Percentiles rank a stretch among this genome's conserved stretches.
These are phyloP conservation scores for Caenorhabditis sulstoni DNA, from an alignment of 2,888 invertebrate species.

Conservation along the genomic window DNA sequence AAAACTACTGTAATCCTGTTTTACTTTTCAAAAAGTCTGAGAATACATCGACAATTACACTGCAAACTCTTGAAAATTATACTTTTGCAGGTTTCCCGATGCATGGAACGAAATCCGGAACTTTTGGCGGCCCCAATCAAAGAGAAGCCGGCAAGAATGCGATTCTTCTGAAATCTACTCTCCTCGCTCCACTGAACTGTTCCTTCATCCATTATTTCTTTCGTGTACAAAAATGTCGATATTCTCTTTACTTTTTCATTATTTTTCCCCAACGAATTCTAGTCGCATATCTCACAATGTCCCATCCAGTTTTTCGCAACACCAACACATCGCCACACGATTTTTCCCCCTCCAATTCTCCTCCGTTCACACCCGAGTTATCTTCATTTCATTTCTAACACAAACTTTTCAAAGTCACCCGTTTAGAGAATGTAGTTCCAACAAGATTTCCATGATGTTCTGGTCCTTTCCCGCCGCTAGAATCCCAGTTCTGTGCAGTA, in stretches of 20 bases:
- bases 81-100: conserved; percentile 63
- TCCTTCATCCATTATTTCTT: neutral
- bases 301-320: neutral
- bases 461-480: no score
- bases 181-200: neutral
- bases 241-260: neutral
- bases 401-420: no score
- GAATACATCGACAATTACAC: no score
- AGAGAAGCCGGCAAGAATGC: conserved; percentile 41
- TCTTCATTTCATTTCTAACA: no score
- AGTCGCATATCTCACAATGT: neutral
- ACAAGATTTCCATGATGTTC: no score
- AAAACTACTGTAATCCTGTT: no score
- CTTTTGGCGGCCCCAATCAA: conserved; percentile 56
- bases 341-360: no score
- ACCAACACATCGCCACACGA: neutral
- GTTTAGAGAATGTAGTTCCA: no score
- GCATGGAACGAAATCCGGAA: conserved; percentile 69
- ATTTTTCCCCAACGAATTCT: neutral
- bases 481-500: no score
- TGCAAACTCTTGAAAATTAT: neutral
- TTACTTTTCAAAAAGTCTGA: no score
- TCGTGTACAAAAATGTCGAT: neutral
- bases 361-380: no score
- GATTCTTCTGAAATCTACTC: conserved; percentile 45